A percentile compares a stretch with the other conserved stretches of the same genome.
phyloP scores from a whole-genome alignment of 2,888 invertebrate species.

The Unio delphinus region DNA sequence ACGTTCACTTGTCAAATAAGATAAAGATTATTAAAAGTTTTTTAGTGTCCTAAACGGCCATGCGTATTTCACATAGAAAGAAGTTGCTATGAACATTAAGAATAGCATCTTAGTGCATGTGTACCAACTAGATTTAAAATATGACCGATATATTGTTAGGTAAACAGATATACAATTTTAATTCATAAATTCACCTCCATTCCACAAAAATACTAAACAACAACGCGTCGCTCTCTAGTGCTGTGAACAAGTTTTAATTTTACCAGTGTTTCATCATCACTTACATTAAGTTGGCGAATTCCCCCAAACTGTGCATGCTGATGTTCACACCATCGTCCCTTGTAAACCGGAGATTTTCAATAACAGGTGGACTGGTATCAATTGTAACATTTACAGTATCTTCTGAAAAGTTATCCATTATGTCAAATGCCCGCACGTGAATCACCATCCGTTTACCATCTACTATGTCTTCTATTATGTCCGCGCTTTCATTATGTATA shows the following conservation, averaged over 20 bases:
- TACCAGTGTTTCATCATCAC: background rate
- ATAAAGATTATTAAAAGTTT: too few relatives aligned
- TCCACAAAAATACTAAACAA: background rate
- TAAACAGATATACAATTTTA: too few relatives aligned
- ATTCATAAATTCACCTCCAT: too few relatives aligned
- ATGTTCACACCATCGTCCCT: constrained; percentile 34
- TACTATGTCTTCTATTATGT: constrained; percentile 10
- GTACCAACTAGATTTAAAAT: too few relatives aligned
- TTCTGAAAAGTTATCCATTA: constrained; percentile 21
- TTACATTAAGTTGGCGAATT: constrained; percentile 36
- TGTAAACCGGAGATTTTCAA: constrained; percentile 36
- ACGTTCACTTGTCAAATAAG: too few relatives aligned
- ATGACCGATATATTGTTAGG: too few relatives aligned
- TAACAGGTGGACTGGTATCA: constrained; percentile 32
- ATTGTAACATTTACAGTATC: constrained; percentile 26
- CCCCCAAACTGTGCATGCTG: constrained; percentile 33
- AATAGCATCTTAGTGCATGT: too few relatives aligned
- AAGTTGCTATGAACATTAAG: too few relatives aligned
- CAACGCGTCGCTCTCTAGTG: too few relatives aligned
- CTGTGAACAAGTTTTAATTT: background rate
- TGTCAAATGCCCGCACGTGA: constrained; percentile 25
- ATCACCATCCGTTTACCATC: constrained; percentile 32
- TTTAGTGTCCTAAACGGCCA: too few relatives aligned
- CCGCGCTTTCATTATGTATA: constrained; percentile 7
- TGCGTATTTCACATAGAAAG: too few relatives aligned